These are phyloP conservation scores for Chelonus insularis DNA, from an alignment of 1,140 invertebrate genomes.

Conservation along the genomic window DNA sequence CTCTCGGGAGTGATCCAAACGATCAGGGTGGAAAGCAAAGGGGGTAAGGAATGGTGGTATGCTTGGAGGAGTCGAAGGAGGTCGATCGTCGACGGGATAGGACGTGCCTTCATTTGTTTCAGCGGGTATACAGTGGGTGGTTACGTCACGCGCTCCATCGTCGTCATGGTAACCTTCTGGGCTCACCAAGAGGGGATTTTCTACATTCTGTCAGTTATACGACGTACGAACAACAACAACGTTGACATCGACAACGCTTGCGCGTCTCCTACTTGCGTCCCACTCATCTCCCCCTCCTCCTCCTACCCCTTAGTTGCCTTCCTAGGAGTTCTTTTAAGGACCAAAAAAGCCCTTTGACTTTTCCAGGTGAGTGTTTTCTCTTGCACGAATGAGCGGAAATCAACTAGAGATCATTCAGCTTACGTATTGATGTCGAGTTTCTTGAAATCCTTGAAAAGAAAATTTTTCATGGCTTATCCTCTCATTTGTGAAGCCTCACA, in stretches of 20 bases:
- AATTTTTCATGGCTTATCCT: no score
- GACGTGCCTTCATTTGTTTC: conserved; percentile 62
- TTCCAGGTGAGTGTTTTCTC: no score
- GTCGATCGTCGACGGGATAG: conserved; percentile 39
- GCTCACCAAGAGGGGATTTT: conserved; percentile 53
- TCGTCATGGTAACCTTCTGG: conserved; percentile 58
- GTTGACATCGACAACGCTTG: conserved; percentile 10
- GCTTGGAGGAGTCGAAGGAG: conserved; percentile 6
- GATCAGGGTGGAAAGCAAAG: conserved; percentile 21
- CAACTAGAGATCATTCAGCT: no score
- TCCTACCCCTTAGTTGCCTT: conserved; percentile 2
- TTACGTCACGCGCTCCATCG: conserved; percentile 56
- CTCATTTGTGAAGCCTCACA: no score
- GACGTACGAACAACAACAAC: conserved; percentile 33
- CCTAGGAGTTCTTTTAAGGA: not conserved
- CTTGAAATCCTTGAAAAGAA: no score
- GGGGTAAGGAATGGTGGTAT: conserved; percentile 43
- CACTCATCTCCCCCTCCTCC: conserved; percentile 13
- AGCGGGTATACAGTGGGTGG: conserved; percentile 52
- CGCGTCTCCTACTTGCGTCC: conserved; percentile 20
- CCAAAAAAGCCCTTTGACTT: not conserved
- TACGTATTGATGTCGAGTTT: no score
- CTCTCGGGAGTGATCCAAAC: not conserved
- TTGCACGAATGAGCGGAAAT: no score
- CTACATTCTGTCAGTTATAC: conserved; percentile 53